Conservation (phyloP, 37 sponge, comb jelly and placozoan species). For the Spongia lamella region DNA sequence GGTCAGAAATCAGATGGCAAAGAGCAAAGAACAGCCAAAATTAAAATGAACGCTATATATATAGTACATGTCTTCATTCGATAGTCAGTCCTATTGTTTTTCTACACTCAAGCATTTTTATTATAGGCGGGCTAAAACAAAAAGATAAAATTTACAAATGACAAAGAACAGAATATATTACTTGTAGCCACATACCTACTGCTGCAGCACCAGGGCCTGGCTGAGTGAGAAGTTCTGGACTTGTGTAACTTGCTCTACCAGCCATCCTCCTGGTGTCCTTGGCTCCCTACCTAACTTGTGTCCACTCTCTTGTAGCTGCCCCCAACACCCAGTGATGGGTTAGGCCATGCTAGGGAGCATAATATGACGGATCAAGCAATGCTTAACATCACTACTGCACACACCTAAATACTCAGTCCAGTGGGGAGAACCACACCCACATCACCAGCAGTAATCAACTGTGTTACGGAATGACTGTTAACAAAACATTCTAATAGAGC, state of each 20-base stretch:
- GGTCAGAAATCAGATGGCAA: constrained; percentile 54
- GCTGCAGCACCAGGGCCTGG: constrained; percentile 84
- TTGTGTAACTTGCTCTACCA: constrained; percentile 82
- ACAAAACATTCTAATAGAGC: too few relatives aligned
- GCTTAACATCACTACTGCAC: too few relatives aligned
- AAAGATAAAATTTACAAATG: not conserved
- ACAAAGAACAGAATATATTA: constrained; percentile 20
- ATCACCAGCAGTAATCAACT: constrained; percentile 77
- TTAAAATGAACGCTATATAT: too few relatives aligned
- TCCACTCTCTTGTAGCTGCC: constrained; percentile 23
- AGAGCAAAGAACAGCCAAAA: not conserved
- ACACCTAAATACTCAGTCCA: too few relatives aligned
- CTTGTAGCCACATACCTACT: constrained; percentile 68
- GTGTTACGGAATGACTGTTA: too few relatives aligned
- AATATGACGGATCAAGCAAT: not conserved
- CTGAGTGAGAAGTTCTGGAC: constrained; percentile 54
- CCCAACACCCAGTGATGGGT: constrained; percentile 9
- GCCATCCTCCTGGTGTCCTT: constrained; percentile 67
- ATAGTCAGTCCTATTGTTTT: too few relatives aligned
- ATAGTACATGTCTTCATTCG: too few relatives aligned
- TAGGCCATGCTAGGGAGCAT: constrained; percentile 74
- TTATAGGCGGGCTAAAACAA: too few relatives aligned
- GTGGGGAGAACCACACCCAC: constrained; percentile 63
- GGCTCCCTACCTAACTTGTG: constrained; percentile 55
- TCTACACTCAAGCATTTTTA: too few relatives aligned